Percentiles rank a stretch among this genome's conserved stretches.
Evolutionary conservation across 2,797 vertebrate genomes (phyloP).

Genomic region (Hypotaenidia okinawae): DNA sequence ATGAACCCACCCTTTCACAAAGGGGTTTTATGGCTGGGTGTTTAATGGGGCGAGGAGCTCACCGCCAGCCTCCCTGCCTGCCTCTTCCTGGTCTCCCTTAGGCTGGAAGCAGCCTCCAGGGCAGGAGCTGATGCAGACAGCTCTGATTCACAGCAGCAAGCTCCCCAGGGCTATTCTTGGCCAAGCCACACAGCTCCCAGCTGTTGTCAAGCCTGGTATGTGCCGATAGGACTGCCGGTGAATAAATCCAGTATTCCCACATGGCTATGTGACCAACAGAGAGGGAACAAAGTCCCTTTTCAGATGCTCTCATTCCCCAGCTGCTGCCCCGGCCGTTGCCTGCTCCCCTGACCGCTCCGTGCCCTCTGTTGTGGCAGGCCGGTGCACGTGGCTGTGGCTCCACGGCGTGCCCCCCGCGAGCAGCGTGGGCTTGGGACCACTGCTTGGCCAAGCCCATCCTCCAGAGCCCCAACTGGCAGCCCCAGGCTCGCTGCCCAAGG

Average conservation of each 20-base stretch:
- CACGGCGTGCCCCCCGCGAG: fast-evolving
- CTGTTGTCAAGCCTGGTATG: constrained; percentile 54
- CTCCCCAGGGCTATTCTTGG: constrained; percentile 58
- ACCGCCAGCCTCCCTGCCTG: neutral
- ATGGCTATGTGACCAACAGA: constrained; percentile 42
- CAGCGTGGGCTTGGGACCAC: neutral
- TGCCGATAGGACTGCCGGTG: constrained; percentile 14
- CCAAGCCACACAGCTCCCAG: constrained; percentile 52
- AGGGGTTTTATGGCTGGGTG: neutral
- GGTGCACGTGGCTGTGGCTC: neutral
- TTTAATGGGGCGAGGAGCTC: neutral
- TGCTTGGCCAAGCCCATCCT: fast-evolving
- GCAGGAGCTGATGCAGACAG: constrained; percentile 16
- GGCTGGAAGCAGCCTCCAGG: neutral
- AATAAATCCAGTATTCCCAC: constrained; percentile 42
- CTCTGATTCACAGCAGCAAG: constrained; percentile 20
- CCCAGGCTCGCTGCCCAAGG: neutral
- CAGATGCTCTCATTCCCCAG: neutral
- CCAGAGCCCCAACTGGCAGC: neutral
- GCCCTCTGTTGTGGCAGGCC: neutral
- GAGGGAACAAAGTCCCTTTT: constrained; percentile 51
- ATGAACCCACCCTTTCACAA: neutral
- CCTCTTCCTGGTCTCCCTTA: neutral
- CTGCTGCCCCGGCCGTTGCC: neutral
- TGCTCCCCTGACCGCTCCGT: neutral